Evolutionary conservation across 2,888 invertebrate species (phyloP), one percentile per base, ranked within the genome.

Genomic region (Himalopsyche anomala): DNA sequence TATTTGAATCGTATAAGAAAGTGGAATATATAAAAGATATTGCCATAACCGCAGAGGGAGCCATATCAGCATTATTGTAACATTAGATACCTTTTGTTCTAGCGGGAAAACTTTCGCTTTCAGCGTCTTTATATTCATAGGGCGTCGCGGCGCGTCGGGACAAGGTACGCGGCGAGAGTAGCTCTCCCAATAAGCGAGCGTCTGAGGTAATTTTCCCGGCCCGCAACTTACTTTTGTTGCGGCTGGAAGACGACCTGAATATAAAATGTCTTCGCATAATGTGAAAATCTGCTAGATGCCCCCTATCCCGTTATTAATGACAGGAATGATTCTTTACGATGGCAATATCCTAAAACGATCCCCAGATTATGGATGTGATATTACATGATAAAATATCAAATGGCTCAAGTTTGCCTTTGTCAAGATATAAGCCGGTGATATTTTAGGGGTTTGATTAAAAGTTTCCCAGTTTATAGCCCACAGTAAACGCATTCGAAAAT

Each of bases 161-260:
- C 86, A 88, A 88, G 86, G 87, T 88, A 87, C 86, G 85, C 84
- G 45, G 81, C 17, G 51, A 45, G 28, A 19, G 74, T 79, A 84
- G 45, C 80, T 69, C 83, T 85, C 80, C 84, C 85, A 85, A 87
- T 85, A 87, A 83, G 84, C 86, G 81, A 36, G 81, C 87, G 87
- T 83, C 88, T 81, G 81, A 86, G 82, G 87, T 87, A 88, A 88
- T 88, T 88, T 88, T 87, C 87, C 84, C 85, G 36, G 86, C 55
- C 54, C 54, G 55, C 51, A 85, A 88, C 84, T 88, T 87, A 88
- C 87, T 88, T 87, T 85, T 86, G 83, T 85, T 87, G 88, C 84
- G 86, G 86, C 87, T 84, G 56, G 80, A 45, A 54, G 84, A 82
- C 84, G 87, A 85, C 84, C 86, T 74, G 88, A 88, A 88, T 88